Evolutionary conservation across 2,888 invertebrate genomes (phyloP).

Genomic region (Bimastos eiseni): DNA sequence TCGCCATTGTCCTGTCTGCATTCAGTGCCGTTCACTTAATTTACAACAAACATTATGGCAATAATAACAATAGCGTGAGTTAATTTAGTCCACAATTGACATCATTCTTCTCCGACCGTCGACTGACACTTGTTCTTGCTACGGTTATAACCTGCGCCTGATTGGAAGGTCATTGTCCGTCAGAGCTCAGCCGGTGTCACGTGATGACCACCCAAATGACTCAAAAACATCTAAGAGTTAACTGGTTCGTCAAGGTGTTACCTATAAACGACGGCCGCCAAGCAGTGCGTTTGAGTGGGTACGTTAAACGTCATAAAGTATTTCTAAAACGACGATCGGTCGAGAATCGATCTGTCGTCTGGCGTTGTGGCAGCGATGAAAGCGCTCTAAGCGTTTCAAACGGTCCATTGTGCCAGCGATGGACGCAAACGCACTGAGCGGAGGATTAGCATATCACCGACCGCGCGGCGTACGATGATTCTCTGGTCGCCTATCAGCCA

Average conservation of each 20-base stretch:
- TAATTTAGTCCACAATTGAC: neutral
- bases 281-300: neutral
- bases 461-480: neutral
- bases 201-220: neutral
- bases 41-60: neutral
- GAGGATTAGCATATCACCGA: neutral
- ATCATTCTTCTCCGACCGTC: neutral
- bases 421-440: neutral
- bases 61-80: neutral
- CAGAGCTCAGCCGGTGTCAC: neutral
- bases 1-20: neutral
- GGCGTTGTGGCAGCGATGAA: neutral
- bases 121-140: neutral
- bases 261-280: neutral
- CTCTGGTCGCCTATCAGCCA: neutral
- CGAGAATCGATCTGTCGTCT: neutral
- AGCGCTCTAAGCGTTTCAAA: neutral
- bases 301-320: neutral
- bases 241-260: constrained; percentile 13
- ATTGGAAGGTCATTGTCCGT: neutral
- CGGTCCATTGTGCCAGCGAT: constrained; percentile 5
- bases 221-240: neutral
- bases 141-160: neutral
- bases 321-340: neutral
- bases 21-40: neutral